Percentiles rank a stretch among this genome's conserved stretches.
Evolutionary conservation across 2,888 invertebrate species (phyloP).

Genomic region (Galeopsomyia nigrocyanea): DNA sequence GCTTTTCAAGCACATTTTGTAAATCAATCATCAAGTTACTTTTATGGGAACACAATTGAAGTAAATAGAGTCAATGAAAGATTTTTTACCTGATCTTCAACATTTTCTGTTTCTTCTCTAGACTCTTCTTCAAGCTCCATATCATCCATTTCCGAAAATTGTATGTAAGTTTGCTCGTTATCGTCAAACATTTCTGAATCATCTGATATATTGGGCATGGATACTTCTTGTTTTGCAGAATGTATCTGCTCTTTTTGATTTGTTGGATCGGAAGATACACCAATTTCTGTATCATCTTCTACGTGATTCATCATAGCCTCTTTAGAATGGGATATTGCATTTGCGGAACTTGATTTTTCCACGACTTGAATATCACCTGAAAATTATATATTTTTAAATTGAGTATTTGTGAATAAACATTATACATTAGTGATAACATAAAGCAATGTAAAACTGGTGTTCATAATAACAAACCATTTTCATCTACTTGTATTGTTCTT

Average conservation of each 20-base stretch:
- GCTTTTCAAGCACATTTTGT: background rate
- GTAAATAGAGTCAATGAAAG: background rate
- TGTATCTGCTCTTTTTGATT: background rate
- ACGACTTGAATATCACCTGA: constrained; percentile 61
- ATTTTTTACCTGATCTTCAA: constrained; percentile 30
- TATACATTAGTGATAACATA: constrained; percentile 4
- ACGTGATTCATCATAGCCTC: constrained; percentile 32
- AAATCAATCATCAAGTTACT: background rate
- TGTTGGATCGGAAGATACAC: constrained; percentile 14
- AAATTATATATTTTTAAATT: constrained; percentile 16
- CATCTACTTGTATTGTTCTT: constrained; percentile 60
- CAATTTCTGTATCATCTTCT: constrained; percentile 21
- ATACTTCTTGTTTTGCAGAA: constrained; percentile 49
- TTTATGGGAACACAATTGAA: background rate
- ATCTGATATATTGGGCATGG: constrained; percentile 56
- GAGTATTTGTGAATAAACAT: constrained; percentile 8
- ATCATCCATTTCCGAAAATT: constrained; percentile 56
- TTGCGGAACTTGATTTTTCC: constrained; percentile 53
- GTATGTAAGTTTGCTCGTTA: constrained; percentile 48
- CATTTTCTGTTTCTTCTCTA: background rate
- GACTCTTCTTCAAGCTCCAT: constrained; percentile 57
- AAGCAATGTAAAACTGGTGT: constrained; percentile 24
- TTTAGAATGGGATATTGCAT: background rate
- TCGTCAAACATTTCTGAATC: constrained; percentile 54
- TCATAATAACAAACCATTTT: constrained; percentile 58